These are phyloP conservation scores for Paraescarpia echinospica DNA, from an alignment of 1,140 invertebrate species.

Conservation along the genomic window DNA sequence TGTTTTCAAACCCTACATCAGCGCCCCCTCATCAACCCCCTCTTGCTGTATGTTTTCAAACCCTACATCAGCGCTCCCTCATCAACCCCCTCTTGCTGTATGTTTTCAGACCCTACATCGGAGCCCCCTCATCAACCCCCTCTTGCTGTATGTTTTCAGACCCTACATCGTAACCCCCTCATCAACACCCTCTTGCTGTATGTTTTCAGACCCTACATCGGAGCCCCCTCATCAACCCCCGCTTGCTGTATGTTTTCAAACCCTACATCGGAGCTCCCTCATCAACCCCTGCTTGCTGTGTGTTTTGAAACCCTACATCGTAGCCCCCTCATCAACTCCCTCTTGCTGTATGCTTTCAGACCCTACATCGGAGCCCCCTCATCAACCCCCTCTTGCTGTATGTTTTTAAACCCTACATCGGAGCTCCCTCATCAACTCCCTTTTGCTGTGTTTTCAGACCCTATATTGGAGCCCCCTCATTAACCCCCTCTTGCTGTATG, in stretches of 20 bases:
- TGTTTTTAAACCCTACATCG: constrained; percentile 42
- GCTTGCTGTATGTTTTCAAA: constrained; percentile 38
- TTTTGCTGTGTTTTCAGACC: constrained; percentile 40
- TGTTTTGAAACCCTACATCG: constrained; percentile 42
- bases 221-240: constrained; percentile 41
- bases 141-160: constrained; percentile 39
- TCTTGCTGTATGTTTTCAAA: constrained; percentile 39
- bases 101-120: constrained; percentile 43
- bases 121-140: constrained; percentile 41
- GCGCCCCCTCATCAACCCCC: constrained; percentile 41
- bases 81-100: constrained; percentile 42
- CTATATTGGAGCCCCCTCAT: constrained; percentile 44
- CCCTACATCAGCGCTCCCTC: constrained; percentile 41
- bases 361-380: constrained; percentile 41
- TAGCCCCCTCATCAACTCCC: constrained; percentile 41
- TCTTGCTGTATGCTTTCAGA: constrained; percentile 39
- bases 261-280: constrained; percentile 41
- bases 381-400: constrained; percentile 42
- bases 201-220: constrained; percentile 43
- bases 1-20: constrained; percentile 42
- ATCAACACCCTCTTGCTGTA: constrained; percentile 41
- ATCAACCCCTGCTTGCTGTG: constrained; percentile 41
- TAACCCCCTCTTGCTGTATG: constrained; percentile 37
- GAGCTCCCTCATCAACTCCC: constrained; percentile 41
- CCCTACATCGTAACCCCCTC: constrained; percentile 41